These are phyloP conservation scores for Synodontis membranacea DNA, from an alignment of 2,113 vertebrate species.

Conservation along the genomic window DNA sequence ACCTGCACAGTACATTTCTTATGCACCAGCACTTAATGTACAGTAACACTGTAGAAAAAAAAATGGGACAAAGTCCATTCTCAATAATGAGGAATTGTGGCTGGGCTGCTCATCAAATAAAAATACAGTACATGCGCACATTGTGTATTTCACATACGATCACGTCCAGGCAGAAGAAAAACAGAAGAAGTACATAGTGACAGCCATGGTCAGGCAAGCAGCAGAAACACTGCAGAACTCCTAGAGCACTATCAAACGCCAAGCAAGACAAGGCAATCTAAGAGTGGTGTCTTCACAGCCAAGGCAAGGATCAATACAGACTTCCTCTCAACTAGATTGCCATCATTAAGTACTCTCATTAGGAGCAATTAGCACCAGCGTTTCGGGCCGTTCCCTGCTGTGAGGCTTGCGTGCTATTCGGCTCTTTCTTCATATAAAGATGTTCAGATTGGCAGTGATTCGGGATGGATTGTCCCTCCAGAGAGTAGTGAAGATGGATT, in stretches of 20 bases:
- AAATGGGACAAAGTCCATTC: neutral
- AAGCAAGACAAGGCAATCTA: neutral
- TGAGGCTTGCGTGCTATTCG: slow-evolving; percentile 16
- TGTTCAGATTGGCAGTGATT: slow-evolving; percentile 55
- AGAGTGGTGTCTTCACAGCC: slow-evolving; percentile 31
- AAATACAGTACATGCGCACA: neutral
- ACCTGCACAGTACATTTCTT: neutral
- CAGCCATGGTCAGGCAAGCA: neutral
- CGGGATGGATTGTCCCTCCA: slow-evolving; percentile 40
- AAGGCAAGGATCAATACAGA: slow-evolving; percentile 42
- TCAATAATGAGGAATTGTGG: neutral
- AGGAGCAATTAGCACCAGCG: slow-evolving; percentile 45
- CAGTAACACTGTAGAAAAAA: neutral
- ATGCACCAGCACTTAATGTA: too few species aligned
- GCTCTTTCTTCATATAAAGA: slow-evolving; percentile 51
- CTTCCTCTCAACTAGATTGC: slow-evolving; percentile 29
- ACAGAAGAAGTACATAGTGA: neutral
- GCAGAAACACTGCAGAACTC: slow-evolving; percentile 4
- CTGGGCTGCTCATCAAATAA: neutral
- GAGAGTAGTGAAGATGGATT: slow-evolving; percentile 46
- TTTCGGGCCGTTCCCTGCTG: slow-evolving; percentile 2
- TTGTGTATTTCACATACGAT: neutral
- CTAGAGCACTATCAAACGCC: neutral
- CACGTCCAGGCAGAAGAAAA: neutral
- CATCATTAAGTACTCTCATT: slow-evolving; percentile 36